Evolutionary conservation across 2,888 invertebrate genomes (phyloP).

Genomic region (Tanaodytes sp.): DNA sequence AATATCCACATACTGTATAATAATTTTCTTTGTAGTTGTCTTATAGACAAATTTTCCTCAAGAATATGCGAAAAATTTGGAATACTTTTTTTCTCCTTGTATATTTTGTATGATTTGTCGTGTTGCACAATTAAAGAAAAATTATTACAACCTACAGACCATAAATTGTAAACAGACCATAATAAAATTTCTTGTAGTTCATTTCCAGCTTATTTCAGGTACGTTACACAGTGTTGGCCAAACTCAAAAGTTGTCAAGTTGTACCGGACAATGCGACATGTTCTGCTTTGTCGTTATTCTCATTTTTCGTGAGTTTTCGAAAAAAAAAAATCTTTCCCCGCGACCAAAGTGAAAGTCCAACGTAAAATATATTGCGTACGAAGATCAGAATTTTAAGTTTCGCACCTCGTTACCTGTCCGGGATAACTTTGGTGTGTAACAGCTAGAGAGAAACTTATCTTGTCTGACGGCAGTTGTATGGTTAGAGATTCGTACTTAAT

Average conservation of each 20-base stretch:
- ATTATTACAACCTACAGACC: too few species aligned
- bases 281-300: constrained; percentile 30
- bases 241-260: constrained; percentile 56
- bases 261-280: not conserved
- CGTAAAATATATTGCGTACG: constrained; percentile 30
- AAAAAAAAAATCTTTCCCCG: constrained; percentile 23
- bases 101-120: too few species aligned
- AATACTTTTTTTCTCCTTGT: too few species aligned
- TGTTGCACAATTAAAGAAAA: too few species aligned
- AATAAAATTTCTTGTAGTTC: too few species aligned
- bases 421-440: constrained; percentile 49
- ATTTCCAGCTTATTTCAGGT: too few species aligned
- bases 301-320: constrained; percentile 26
- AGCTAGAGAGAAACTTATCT: constrained; percentile 62
- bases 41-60: too few species aligned
- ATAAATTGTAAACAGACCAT: too few species aligned
- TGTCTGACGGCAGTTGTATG: constrained; percentile 62
- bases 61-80: too few species aligned
- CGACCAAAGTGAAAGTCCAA: constrained; percentile 36
- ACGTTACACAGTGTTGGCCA: too few species aligned
- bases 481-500: constrained; percentile 67
- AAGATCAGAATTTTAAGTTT: constrained; percentile 46
- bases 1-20: too few species aligned
- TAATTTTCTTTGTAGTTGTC: too few species aligned
- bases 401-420: constrained; percentile 52